A percentile compares a stretch with the other conserved stretches of the same genome.
phyloP scores from a whole-genome alignment of 2,113 vertebrate species.

The Xiphophorus couchianus region DNA sequence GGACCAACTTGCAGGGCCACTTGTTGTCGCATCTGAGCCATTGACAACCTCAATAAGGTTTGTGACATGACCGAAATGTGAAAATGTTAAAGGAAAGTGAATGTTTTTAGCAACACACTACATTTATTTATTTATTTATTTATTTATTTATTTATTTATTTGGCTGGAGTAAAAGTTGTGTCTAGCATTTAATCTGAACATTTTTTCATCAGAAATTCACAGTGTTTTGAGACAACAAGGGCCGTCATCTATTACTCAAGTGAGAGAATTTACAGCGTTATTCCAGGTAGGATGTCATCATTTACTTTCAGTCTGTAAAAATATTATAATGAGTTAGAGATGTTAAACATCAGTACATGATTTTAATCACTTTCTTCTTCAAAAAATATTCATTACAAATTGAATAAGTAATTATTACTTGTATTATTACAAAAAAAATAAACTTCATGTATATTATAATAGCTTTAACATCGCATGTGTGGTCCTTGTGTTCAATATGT shows the following conservation, averaged over 20 bases:
- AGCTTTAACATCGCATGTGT: not conserved
- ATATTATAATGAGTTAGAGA: too few relatives aligned
- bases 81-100: not conserved
- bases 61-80: not conserved
- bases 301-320: too few relatives aligned
- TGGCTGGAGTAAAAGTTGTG: not conserved
- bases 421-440: not conserved
- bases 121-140: not conserved
- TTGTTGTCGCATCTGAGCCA: too few relatives aligned
- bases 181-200: not conserved
- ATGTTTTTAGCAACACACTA: not conserved
- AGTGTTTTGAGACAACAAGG: not conserved
- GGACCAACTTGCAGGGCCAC: too few relatives aligned
- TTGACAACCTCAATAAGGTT: not conserved
- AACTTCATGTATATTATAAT: not conserved
- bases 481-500: not conserved
- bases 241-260: too few relatives aligned
- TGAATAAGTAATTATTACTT: not conserved
- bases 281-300: not conserved
- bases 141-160: not conserved
- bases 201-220: not conserved
- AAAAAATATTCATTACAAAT: not conserved
- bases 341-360: too few relatives aligned
- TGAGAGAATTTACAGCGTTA: not conserved
- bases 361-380: too few relatives aligned